Evolutionary conservation across 2,113 vertebrate genomes (phyloP), one percentile per base, ranked within the genome.

Genomic region (Macheiramphus alcinus): DNA sequence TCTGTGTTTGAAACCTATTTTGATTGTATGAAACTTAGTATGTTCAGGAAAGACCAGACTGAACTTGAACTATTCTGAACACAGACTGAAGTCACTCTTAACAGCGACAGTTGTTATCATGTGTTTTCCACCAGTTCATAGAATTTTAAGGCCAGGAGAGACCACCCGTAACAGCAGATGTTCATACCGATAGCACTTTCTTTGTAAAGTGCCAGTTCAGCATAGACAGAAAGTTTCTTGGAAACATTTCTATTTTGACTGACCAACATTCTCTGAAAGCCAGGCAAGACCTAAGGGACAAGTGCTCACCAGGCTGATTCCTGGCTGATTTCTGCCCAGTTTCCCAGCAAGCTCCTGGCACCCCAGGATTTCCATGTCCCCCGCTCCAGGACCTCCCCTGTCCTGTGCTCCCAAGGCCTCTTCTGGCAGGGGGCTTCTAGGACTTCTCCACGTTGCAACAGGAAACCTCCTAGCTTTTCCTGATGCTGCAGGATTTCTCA

Each of bases 341-440:
- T 96, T 90, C 53, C 61, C 71, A 42, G 53, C 79, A 75, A 68
- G 43, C 40, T 85, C 29, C 3, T 42, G 3, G 52, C 56, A 71
- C 32, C 56, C 27, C 42, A 78, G 90, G 34, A 62, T 91, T 87
- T 84, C 65, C 4, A 0, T 59, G 42, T 70, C 45, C 29, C n/a
- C 11, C 0, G 0, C 11, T 52, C n/a, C 18, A 42, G 48, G 34
- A 76, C 12, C 26, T 88, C 16, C 13, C 17, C 25, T 1, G 21
- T 59, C 52, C 71, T 61, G 42, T 81, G 45, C 25, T 90, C 55
- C 59, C 31, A 62, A 79, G 52, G 78, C 68, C 13, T 89, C 40
- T 45, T 29, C 1, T 4, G 50, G 22, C 52, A 79, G 15, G 29
- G 36, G 17, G 5, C 52, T 91, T 93, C 61, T 53, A 67, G 56